A percentile compares a stretch with the other conserved stretches of the same genome.
phyloP scores from a whole-genome alignment of 1,140 invertebrate species.

The Anastrepha ludens region DNA sequence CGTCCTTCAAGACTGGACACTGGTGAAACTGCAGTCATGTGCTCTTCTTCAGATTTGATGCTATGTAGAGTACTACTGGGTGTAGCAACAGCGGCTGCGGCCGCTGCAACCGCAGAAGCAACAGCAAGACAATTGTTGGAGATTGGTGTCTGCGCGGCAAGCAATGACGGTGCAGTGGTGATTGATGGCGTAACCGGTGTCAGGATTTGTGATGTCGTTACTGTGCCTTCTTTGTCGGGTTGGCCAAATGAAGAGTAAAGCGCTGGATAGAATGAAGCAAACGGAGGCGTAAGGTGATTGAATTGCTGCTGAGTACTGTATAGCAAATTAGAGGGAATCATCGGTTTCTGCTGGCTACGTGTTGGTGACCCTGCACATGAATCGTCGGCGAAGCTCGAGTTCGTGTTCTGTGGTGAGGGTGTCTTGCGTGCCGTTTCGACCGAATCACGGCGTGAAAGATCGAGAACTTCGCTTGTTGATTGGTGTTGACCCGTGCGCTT shows the following conservation, averaged over 20 bases:
- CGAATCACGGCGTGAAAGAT: slow-evolving; percentile 72
- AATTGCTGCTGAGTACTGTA: slow-evolving; percentile 61
- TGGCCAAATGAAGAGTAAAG: slow-evolving; percentile 64
- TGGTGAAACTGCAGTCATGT: neutral
- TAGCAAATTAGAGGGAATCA: slow-evolving; percentile 63
- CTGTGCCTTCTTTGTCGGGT: slow-evolving; percentile 64
- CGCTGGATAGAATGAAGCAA: slow-evolving; percentile 67
- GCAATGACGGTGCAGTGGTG: slow-evolving; percentile 58
- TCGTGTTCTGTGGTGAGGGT: slow-evolving; percentile 70
- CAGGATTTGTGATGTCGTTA: slow-evolving; percentile 5
- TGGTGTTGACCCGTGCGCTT: slow-evolving; percentile 59
- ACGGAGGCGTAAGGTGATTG: slow-evolving; percentile 57
- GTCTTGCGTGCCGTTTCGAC: slow-evolving; percentile 71
- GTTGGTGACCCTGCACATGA: slow-evolving; percentile 65
- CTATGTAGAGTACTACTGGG: slow-evolving; percentile 30
- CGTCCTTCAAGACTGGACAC: slow-evolving; percentile 6
- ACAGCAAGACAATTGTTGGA: slow-evolving; percentile 60
- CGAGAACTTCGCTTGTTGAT: slow-evolving; percentile 65
- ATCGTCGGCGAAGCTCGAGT: slow-evolving; percentile 65
- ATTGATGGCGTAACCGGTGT: slow-evolving; percentile 37
- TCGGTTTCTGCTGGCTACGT: slow-evolving; percentile 16
- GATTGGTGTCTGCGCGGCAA: slow-evolving; percentile 38
- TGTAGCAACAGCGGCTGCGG: neutral
- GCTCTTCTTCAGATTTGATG: neutral
- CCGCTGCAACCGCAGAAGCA: slow-evolving; percentile 59